Evolutionary conservation across 2,888 invertebrate genomes (phyloP).

Genomic region (Liopterus haemorrhoidalis): DNA sequence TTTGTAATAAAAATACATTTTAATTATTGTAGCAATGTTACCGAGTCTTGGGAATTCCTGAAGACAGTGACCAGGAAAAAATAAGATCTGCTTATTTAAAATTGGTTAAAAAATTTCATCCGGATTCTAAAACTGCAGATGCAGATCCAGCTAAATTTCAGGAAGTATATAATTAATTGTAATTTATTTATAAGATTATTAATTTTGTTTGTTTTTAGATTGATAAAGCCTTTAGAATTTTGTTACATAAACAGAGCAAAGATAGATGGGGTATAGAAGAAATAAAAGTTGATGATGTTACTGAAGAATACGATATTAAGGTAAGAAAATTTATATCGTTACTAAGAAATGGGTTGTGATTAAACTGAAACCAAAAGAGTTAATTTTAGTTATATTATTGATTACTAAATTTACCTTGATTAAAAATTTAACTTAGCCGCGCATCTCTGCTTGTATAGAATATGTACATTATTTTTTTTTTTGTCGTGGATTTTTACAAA

Average conservation of each 20-base stretch:
- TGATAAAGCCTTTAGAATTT: slow-evolving; percentile 67
- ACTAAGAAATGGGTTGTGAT: too few relatives aligned
- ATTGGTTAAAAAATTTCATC: slow-evolving; percentile 76
- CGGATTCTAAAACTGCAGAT: slow-evolving; percentile 68
- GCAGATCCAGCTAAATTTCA: slow-evolving; percentile 71
- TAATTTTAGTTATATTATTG: too few relatives aligned
- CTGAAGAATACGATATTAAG: slow-evolving; percentile 58
- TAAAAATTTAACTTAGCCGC: neutral
- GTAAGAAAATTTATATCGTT: slow-evolving; percentile 40
- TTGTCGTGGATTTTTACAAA: neutral
- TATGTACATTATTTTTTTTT: slow-evolving; percentile 2
- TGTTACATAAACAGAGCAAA: slow-evolving; percentile 62
- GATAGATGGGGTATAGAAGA: slow-evolving; percentile 51
- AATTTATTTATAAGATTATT: slow-evolving; percentile 6
- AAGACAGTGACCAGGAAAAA: slow-evolving; percentile 64
- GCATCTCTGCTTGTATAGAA: neutral
- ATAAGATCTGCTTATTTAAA: slow-evolving; percentile 66
- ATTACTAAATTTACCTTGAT: neutral
- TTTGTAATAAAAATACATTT: slow-evolving; percentile 8
- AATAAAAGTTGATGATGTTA: slow-evolving; percentile 40
- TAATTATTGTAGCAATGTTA: slow-evolving; percentile 58
- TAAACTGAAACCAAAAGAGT: too few relatives aligned
- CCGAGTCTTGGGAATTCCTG: slow-evolving; percentile 57
- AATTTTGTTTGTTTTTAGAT: slow-evolving; percentile 43
- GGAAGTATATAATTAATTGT: slow-evolving; percentile 45